Conservation (phyloP, 2,797 vertebrate species). For the Pangasius macronema region DNA sequence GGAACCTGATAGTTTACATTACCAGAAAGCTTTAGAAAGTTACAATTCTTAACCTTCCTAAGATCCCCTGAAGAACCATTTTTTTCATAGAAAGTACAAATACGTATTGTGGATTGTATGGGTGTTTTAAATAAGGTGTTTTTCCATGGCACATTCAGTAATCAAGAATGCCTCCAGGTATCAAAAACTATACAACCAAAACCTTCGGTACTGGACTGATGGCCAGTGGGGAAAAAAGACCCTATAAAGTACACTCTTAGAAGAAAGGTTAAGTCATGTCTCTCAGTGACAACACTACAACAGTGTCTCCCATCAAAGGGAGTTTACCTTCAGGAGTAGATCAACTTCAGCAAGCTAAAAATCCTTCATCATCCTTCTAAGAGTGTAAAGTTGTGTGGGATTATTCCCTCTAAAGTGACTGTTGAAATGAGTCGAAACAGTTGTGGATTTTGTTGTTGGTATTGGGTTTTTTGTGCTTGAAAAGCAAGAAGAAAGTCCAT, state of each 20-base stretch:
- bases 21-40: not conserved
- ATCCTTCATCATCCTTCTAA: too few relatives aligned
- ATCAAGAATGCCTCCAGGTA: not conserved
- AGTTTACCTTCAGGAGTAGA: not conserved
- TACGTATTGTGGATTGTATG: not conserved
- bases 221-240: not conserved
- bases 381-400: too few relatives aligned
- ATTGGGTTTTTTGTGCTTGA: not conserved
- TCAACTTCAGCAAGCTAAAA: not conserved
- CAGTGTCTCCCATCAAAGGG: not conserved
- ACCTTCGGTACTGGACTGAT: too few relatives aligned
- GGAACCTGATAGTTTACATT: not conserved
- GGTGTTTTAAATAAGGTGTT: not conserved
- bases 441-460: too few relatives aligned
- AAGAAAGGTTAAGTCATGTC: not conserved
- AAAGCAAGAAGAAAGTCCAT: not conserved
- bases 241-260: not conserved
- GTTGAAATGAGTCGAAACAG: not conserved
- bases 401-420: not conserved
- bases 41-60: not conserved
- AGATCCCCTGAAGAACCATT: not conserved
- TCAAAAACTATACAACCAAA: not conserved
- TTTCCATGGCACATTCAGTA: not conserved
- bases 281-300: not conserved
- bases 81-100: not conserved